Evolutionary conservation across 1,140 invertebrate genomes (phyloP).

Genomic region (Bombus sibiricus): DNA sequence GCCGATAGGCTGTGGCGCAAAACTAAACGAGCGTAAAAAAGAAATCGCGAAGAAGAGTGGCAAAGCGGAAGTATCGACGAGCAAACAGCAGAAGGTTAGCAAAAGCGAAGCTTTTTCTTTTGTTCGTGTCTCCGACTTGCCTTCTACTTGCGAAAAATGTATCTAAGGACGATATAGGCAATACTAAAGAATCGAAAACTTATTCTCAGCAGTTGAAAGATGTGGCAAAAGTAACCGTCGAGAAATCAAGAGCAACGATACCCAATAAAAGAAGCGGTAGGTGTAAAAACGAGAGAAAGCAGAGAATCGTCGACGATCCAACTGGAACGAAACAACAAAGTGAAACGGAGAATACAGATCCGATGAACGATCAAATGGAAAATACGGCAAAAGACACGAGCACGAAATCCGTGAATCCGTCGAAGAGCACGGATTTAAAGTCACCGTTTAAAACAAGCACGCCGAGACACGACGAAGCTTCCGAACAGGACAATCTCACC

Average conservation of each 20-base stretch:
- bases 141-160: neutral
- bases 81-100: neutral
- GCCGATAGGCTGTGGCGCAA: neutral
- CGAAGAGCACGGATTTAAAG: rapidly evolving
- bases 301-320: no score
- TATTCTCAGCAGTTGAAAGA: neutral
- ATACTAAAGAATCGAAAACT: neutral
- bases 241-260: neutral
- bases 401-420: neutral
- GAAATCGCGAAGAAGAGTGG: neutral
- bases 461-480: neutral
- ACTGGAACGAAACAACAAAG: no score
- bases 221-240: rapidly evolving
- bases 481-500: neutral
- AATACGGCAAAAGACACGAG: rapidly evolving
- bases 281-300: neutral
- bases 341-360: no score
- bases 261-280: rapidly evolving
- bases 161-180: neutral
- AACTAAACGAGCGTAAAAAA: neutral
- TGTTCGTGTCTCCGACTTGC: no score
- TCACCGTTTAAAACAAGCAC: neutral
- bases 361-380: neutral
- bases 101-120: no score
- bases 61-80: neutral